These are phyloP conservation scores for Eciton burchellii DNA, from an alignment of 1,140 invertebrate genomes.

Conservation along the genomic window DNA sequence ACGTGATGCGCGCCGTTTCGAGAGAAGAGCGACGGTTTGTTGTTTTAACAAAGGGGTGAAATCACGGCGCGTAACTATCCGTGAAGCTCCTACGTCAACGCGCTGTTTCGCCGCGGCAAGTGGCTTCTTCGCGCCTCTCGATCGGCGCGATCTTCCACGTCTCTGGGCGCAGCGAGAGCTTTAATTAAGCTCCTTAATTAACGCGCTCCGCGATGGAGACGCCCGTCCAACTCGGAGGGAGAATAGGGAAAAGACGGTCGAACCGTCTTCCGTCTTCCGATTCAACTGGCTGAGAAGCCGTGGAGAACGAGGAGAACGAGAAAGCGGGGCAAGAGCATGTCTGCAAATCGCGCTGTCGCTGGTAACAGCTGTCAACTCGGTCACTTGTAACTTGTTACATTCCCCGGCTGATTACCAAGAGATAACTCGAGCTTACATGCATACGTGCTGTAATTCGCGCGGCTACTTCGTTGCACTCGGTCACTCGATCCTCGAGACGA, in stretches of 20 bases:
- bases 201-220: not conserved
- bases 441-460: not conserved
- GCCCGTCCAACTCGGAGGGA: constrained; percentile 12
- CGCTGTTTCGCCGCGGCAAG: constrained; percentile 19
- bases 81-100: constrained; percentile 43
- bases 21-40: constrained; percentile 44
- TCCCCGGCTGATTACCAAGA: not conserved
- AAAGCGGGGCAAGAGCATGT: not conserved
- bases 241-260: not conserved
- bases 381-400: constrained; percentile 2
- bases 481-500: not conserved
- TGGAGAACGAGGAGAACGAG: not conserved
- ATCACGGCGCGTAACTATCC: constrained; percentile 41
- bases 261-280: constrained; percentile 22
- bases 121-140: constrained; percentile 41
- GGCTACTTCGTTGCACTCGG: not conserved
- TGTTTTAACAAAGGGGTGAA: constrained; percentile 43
- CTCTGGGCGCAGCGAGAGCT: not conserved
- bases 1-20: constrained; percentile 10
- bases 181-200: constrained; percentile 53
- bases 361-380: constrained; percentile 15
- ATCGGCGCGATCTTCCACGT: constrained; percentile 14
- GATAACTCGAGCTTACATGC: not conserved
- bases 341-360: not conserved
- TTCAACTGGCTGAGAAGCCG: too few species aligned